Base-by-base conservation (phyloP, 1,140 invertebrate genomes). In the Grapholita molesta region DNA sequence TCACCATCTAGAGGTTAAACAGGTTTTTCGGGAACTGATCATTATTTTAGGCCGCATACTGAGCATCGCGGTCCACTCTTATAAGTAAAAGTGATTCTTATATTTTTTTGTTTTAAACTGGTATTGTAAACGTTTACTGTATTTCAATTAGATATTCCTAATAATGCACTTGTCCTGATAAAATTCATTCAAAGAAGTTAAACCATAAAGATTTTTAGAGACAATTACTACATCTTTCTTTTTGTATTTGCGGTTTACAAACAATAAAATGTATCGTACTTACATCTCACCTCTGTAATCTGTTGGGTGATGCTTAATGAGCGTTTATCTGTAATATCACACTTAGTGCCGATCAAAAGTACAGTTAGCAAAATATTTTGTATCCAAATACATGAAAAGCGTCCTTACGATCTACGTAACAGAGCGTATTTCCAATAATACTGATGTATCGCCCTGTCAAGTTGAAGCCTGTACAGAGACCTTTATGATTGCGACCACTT, bases 401-500 rank as follows among this genome's bases (percentile, higher is more conserved):
- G 18, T 7, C n/a, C 42, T 48, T 48, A 48, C 6, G 42, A 9
- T 21, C 6, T 48, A 18, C 8, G 18, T 48, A 21, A 21, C 3
- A 48, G 42, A 9, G 42, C 42, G 5, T 21, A 7, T 15, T 38
- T 4, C 42, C 18, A 2, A 21, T 18, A 9, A 2, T 48, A 9
- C 18, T 48, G 42, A 21, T 21, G 18, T 3, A 7, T 48, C 18
- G 42, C 6, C 18, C 6, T 15, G 18, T 48, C 18, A 5, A 1
- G 18, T 48, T 48, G 18, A 6, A 48, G 42, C 18, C 15, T 48
- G 30, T 65, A 32, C 15, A 18, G 11, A 33, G 64, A 65, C 33
- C 30, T 21, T 65, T 65, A 65, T 65, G 64, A 69, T 23, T 33
- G 64, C 65, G 71, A 48, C 67, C 75, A 70, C 68, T 75, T 78